These are phyloP conservation scores for Lerista edwardsae DNA, from an alignment of 2,797 vertebrate genomes.

Conservation along the genomic window DNA sequence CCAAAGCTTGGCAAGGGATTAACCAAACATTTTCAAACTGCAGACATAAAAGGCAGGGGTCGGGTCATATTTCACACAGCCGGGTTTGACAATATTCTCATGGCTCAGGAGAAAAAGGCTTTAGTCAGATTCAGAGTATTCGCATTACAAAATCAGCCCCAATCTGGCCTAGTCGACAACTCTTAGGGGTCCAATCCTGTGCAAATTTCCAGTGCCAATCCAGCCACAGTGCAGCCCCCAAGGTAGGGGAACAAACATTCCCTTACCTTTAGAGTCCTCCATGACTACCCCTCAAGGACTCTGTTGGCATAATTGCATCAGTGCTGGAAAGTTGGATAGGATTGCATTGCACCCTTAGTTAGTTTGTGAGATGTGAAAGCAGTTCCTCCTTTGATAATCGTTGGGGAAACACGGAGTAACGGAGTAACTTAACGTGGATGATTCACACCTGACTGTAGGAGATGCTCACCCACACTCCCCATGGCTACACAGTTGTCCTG, in stretches of 20 bases:
- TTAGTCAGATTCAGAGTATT: constrained; percentile 37
- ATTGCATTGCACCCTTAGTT: too few relatives aligned
- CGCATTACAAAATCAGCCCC: not conserved
- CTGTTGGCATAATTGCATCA: too few relatives aligned
- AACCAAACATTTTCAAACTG: constrained; percentile 14
- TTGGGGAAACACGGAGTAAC: not conserved
- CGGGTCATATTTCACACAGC: constrained; percentile 12
- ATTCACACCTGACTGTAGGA: not conserved
- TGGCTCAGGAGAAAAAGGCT: constrained; percentile 29
- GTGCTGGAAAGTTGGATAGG: too few relatives aligned
- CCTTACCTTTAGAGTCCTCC: too few relatives aligned
- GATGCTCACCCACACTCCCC: not conserved
- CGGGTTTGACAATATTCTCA: not conserved
- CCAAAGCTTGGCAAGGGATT: constrained; percentile 18
- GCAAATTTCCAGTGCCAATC: too few relatives aligned
- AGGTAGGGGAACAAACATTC: too few relatives aligned
- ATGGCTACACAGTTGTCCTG: not conserved
- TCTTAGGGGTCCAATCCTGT: not conserved
- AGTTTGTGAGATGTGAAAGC: not conserved
- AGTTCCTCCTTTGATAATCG: not conserved
- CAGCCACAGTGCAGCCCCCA: too few relatives aligned
- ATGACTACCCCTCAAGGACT: too few relatives aligned
- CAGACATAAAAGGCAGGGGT: not conserved
- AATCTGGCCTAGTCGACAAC: not conserved
- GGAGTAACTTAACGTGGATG: not conserved